Conservation (phyloP, 1,140 invertebrate genomes). For the Heliothis virescens region DNA sequence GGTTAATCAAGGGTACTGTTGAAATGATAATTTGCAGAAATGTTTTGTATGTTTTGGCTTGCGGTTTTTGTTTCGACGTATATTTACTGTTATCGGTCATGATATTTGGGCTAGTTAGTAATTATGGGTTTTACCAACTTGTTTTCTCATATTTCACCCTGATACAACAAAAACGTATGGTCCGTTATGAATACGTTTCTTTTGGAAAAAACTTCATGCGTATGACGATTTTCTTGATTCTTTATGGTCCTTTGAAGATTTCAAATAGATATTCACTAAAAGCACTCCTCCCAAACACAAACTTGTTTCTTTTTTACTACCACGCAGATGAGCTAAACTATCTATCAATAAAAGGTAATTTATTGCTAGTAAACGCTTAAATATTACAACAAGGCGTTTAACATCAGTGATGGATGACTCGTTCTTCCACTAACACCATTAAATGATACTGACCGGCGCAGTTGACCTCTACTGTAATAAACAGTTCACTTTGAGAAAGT, state of each 20-base stretch:
- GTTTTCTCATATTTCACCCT: neutral
- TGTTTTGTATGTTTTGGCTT: neutral
- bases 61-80: neutral
- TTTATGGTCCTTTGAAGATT: too few relatives aligned
- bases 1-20: neutral
- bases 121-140: neutral
- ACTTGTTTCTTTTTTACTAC: neutral
- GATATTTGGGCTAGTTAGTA: neutral
- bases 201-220: too few relatives aligned
- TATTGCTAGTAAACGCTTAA: slow-evolving; percentile 13
- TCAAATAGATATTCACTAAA: neutral
- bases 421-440: slow-evolving; percentile 1
- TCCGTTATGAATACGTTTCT: too few relatives aligned
- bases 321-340: neutral
- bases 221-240: too few relatives aligned
- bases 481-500: slow-evolving; percentile 23
- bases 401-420: slow-evolving; percentile 29
- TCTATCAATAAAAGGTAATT: slow-evolving; percentile 30
- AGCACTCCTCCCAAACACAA: neutral
- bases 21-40: neutral
- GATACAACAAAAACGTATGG: too few relatives aligned
- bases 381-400: slow-evolving; percentile 13
- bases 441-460: slow-evolving; percentile 9
- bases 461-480: slow-evolving; percentile 3
- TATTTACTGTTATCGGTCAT: neutral